Evolutionary conservation across 2,797 vertebrate genomes (phyloP).

Genomic region (Sparidentex hasta): DNA sequence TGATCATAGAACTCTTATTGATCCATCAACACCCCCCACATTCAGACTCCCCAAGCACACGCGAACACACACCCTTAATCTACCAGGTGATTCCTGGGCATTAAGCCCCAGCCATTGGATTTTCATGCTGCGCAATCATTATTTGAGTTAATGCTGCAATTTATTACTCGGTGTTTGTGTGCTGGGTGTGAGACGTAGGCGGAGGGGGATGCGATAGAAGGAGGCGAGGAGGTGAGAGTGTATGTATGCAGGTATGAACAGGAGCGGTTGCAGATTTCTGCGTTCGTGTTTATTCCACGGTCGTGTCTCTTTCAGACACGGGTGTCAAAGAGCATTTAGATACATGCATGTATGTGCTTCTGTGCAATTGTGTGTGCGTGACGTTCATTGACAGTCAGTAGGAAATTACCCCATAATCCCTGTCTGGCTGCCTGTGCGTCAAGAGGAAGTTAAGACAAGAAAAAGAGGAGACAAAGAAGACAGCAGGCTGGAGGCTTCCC

Average conservation of each 20-base stretch:
- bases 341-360: neutral
- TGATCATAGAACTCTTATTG: slow-evolving; percentile 74
- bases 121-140: slow-evolving; percentile 75
- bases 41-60: slow-evolving; percentile 35
- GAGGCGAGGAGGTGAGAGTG: slow-evolving; percentile 24
- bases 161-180: slow-evolving; percentile 76
- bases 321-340: slow-evolving; percentile 20
- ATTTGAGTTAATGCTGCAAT: slow-evolving; percentile 82
- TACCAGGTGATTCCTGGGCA: slow-evolving; percentile 64
- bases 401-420: slow-evolving; percentile 54
- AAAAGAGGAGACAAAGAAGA: slow-evolving; percentile 54
- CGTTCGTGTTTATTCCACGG: slow-evolving; percentile 24
- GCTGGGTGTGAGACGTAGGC: slow-evolving; percentile 56
- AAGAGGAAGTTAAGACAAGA: slow-evolving; percentile 45
- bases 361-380: neutral
- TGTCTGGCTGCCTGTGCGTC: slow-evolving; percentile 50
- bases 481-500: slow-evolving; percentile 49
- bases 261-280: slow-evolving; percentile 12
- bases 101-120: slow-evolving; percentile 69
- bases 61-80: slow-evolving; percentile 70
- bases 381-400: slow-evolving; percentile 39
- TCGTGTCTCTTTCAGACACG: slow-evolving; percentile 31
- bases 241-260: slow-evolving; percentile 19
- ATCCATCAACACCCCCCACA: slow-evolving; percentile 50
- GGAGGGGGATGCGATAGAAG: slow-evolving; percentile 31